Evolutionary conservation across 1,140 invertebrate genomes (phyloP), one percentile per base, ranked within the genome.

Genomic region (Drosophila teissieri): DNA sequence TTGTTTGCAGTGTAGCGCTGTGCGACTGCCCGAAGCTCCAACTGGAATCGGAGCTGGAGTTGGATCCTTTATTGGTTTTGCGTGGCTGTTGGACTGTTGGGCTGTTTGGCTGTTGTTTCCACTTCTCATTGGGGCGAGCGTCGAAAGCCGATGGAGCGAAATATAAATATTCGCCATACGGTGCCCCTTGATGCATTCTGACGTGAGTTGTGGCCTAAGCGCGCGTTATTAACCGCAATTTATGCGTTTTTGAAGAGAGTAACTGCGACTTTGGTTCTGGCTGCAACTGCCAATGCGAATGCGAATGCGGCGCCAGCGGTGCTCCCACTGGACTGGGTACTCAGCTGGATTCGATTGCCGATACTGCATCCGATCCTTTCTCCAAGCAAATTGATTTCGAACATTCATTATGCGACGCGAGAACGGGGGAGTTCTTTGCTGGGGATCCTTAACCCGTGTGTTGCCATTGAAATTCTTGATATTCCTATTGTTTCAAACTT

Each of bases 191-290:
- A 89, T 89, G 81, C 84, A 84, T 89, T 80, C 53, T 89, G 84
- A 89, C 84, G 88, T 89, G 84, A 89, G 84, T 89, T 89, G 84
- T 89, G 84, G 84, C 84, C 84, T 89, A 89, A 89, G 84, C 84
- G 85, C 80, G 77, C 80, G 80, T 89, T 88, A 88, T 89, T 88
- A 88, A 88, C 80, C 84, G 60, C 84, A 89, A 89, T 89, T 89
- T 84, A 89, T 89, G 84, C 77, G 84, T 68, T 84, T 84, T 89
- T 80, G 73, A 89, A 88, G 84, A 89, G 74, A 51, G 63, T 74
- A 48, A 45, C 52, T 44, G 22, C 24, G 54, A 17, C 39, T 44
- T 34, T 4, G 54, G 7, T 12, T 17, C 8, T 24, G 45, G 7
- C 36, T 31, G 55, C 19, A 60, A 64, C 12, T 27, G 34, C 46